Conservation (phyloP, 2,888 invertebrate species). For the Drosophila maculinotata region DNA sequence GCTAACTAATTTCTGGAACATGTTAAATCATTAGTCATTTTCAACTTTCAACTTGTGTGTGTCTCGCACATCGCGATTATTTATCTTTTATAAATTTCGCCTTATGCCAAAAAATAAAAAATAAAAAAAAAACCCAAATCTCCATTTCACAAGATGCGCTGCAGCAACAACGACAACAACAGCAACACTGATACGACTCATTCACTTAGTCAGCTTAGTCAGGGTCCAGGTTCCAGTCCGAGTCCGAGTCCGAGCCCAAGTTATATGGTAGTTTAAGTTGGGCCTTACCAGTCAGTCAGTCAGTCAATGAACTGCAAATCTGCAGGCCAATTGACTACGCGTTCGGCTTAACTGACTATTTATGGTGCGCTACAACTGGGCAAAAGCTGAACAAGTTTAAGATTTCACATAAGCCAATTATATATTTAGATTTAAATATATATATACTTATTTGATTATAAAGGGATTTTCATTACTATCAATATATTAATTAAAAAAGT, state of each 20-base stretch:
- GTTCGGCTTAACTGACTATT: conserved; percentile 25
- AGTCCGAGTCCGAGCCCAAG: conserved; percentile 24
- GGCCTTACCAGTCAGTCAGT: conserved; percentile 56
- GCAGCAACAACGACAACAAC: conserved; percentile 36
- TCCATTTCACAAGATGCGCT: conserved; percentile 51
- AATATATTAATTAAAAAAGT: too few species aligned
- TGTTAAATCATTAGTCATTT: conserved; percentile 73
- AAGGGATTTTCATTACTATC: too few species aligned
- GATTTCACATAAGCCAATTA: neutral
- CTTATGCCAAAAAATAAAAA: conserved; percentile 24
- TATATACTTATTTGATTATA: too few species aligned
- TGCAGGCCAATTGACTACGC: conserved; percentile 35
- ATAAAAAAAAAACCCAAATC: conserved; percentile 4
- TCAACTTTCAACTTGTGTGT: conserved; percentile 62
- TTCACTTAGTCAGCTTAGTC: conserved; percentile 69
- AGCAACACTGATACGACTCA: conserved; percentile 60
- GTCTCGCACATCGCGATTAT: conserved; percentile 67
- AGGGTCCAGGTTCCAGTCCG: conserved; percentile 13
- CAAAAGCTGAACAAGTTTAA: neutral
- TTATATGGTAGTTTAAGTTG: conserved; percentile 55
- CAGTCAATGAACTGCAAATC: conserved; percentile 75
- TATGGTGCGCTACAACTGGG: conserved; percentile 34
- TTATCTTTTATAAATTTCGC: conserved; percentile 68
- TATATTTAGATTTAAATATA: too few species aligned
- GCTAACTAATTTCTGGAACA: conserved; percentile 54